Base-by-base conservation (phyloP, 2,113 vertebrate genomes). In the Callocephalon fimbriatum region DNA sequence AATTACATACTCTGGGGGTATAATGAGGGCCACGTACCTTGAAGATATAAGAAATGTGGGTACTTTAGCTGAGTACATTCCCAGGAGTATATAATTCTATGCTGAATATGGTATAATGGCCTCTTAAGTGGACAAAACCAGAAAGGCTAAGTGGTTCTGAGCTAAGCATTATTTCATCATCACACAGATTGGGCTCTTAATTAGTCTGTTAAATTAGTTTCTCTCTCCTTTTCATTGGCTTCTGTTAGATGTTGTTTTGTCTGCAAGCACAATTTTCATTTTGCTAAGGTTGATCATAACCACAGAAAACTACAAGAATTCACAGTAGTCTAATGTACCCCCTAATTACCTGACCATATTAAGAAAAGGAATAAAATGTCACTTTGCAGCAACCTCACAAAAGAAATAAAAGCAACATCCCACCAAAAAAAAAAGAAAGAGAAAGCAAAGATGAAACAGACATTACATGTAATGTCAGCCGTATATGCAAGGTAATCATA, bases 71-170 rank as follows among this genome's bases (percentile, higher is more conserved):
- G 8, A 92, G 63, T 76, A 68, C 66, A 42, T 40, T 93, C 85
- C 71, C 73, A 63, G 65, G 44, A 91, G 92, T 89, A 80, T 88
- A 76, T 70, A 93, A 88, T 95, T 96, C 78, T 80, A 11, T 59
- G 53, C 50, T 67, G 56, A 96, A 91, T 78, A 86, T 50, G 18
- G 59, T 91, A 73, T 95, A 93, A 97, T 90, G 82, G 88, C 73
- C 54, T 92, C 70, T 91, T 79, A 95, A 97, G 85, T 90, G 78
- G 83, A 88, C 93, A 94, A 96, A 93, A 73, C 1, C 48, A 89
- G 88, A 85, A 93, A 93, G 54, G 74, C 67, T 93, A 94, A 97
- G 77, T 89, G 47, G 19, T 97, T 94, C 94, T 77, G 80, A 82
- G 90, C 62, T 86, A 91, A 80, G 47, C 80, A 86, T 71, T 90